phyloP scores from a whole-genome alignment of 2,797 vertebrate species.

The Falco naumanni region DNA sequence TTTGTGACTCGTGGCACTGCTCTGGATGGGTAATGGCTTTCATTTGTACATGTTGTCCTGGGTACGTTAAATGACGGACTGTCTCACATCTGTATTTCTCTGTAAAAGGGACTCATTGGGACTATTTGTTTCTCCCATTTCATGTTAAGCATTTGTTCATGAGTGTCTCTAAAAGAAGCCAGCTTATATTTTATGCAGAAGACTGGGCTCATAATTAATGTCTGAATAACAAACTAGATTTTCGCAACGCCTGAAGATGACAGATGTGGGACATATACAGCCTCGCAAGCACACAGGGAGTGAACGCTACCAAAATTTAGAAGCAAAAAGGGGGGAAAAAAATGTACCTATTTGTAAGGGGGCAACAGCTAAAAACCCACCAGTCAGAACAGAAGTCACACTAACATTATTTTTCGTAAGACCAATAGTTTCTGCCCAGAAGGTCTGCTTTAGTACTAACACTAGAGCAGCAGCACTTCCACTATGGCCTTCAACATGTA shows the following conservation, averaged over 20 bases:
- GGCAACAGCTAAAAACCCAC: neutral
- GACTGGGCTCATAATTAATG: neutral
- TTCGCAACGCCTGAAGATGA: neutral
- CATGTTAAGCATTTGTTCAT: neutral
- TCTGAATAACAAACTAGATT: neutral
- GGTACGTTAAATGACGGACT: neutral
- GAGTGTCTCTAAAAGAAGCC: neutral
- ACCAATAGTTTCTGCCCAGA: neutral
- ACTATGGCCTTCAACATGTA: neutral
- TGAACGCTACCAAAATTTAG: neutral
- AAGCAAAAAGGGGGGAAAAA: neutral
- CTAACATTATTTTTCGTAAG: neutral
- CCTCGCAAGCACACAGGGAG: neutral
- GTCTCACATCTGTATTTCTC: neutral
- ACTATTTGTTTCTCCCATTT: neutral
- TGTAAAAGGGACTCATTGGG: neutral
- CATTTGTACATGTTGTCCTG: neutral
- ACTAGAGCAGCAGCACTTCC: neutral
- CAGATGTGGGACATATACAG: neutral
- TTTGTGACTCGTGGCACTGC: neutral
- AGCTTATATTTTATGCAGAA: constrained; percentile 11
- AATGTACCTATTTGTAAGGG: neutral
- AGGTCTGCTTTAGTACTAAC: neutral
- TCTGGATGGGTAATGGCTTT: neutral
- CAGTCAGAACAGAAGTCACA: neutral